These are phyloP conservation scores for Neosilurus hyrtlii DNA, from an alignment of 2,797 vertebrate species.

Conservation along the genomic window DNA sequence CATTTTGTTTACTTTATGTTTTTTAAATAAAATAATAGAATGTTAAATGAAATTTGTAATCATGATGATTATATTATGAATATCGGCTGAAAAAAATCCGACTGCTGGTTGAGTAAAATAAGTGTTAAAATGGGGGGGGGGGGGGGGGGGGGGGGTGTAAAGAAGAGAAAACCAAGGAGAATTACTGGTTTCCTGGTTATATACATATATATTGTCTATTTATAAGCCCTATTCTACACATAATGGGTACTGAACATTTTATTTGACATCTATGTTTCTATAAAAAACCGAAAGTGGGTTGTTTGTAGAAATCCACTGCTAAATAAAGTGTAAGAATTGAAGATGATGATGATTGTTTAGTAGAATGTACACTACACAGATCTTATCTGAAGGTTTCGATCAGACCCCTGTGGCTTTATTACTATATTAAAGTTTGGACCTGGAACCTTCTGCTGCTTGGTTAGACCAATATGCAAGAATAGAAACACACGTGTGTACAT, in stretches of 20 bases:
- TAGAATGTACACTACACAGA: neutral
- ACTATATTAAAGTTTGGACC: neutral
- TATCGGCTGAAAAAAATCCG: neutral
- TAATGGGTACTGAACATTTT: neutral
- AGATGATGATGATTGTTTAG: neutral
- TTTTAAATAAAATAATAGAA: neutral
- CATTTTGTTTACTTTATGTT: neutral
- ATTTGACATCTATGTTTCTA: neutral
- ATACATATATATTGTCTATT: too few relatives aligned
- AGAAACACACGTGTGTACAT: constrained; percentile 22
- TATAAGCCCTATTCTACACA: neutral
- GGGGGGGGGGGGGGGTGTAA: too few relatives aligned
- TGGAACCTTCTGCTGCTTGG: constrained; percentile 3
- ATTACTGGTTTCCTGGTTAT: too few relatives aligned
- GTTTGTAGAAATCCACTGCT: neutral
- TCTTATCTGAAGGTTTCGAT: neutral
- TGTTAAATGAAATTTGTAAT: neutral
- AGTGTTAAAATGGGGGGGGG: neutral
- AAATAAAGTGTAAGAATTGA: neutral
- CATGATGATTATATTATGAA: neutral
- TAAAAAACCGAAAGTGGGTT: neutral
- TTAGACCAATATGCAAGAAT: constrained; percentile 39
- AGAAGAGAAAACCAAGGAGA: too few relatives aligned
- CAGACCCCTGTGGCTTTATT: neutral
- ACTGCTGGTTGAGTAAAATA: neutral